These are phyloP conservation scores for Pocillopora damicornis DNA, from an alignment of 64 coral and sea anemone species.

Conservation along the genomic window DNA sequence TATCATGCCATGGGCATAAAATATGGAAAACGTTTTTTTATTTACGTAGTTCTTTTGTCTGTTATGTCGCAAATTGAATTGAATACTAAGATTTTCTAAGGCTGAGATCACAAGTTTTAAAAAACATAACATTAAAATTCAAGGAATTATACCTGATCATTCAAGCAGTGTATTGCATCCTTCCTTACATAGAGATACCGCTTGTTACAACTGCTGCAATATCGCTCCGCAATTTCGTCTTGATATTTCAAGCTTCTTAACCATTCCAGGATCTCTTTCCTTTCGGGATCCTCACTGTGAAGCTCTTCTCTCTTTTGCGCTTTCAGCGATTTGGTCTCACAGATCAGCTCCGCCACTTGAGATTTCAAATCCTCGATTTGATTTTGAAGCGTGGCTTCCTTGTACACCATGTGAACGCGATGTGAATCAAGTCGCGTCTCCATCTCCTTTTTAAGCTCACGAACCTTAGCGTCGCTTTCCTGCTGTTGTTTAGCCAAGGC, in stretches of 20 bases:
- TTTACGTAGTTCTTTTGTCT: no score
- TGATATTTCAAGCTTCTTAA: constrained; percentile 85
- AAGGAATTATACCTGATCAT: constrained; percentile 54
- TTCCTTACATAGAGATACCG: constrained; percentile 79
- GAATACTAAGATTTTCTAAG: not conserved
- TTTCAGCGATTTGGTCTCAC: constrained; percentile 62
- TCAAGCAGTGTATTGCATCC: constrained; percentile 79
- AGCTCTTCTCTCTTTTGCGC: constrained; percentile 53
- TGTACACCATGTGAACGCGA: constrained; percentile 90
- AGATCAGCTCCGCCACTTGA: constrained; percentile 57
- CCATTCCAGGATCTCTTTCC: constrained; percentile 69
- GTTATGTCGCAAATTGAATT: no score
- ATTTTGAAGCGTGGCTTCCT: constrained; percentile 77
- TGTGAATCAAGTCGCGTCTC: constrained; percentile 78
- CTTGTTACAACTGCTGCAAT: constrained; percentile 81
- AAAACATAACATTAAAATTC: not conserved
- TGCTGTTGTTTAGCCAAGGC: constrained; percentile 60
- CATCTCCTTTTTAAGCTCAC: constrained; percentile 53
- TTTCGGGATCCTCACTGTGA: constrained; percentile 48
- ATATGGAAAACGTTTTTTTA: no score
- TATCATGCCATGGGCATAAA: no score
- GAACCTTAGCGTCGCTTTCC: constrained; percentile 19
- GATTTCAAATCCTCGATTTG: constrained; percentile 86
- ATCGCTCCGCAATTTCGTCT: constrained; percentile 85
- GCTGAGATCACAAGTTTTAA: not conserved